Evolutionary conservation across 2,888 invertebrate genomes (phyloP).

Genomic region (Cryptocephalus primarius): DNA sequence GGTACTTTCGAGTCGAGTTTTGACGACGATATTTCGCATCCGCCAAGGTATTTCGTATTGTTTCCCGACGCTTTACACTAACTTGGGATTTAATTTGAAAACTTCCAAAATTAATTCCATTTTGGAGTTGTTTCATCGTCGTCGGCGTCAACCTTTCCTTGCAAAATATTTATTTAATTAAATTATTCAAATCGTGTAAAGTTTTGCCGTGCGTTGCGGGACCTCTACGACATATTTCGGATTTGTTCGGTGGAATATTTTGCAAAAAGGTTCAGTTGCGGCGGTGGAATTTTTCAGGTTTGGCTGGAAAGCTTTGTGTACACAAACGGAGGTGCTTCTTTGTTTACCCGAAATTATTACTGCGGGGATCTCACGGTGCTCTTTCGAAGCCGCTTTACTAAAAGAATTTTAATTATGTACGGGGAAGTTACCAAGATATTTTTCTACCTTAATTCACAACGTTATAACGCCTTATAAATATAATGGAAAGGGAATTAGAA

Average conservation of each 20-base stretch:
- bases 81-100: slow-evolving; percentile 1
- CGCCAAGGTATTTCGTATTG: not conserved
- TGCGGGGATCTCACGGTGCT: too few species aligned
- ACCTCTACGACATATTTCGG: slow-evolving; percentile 1
- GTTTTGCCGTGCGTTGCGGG: not conserved
- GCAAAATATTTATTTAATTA: slow-evolving; percentile 3
- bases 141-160: not conserved
- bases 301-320: too few species aligned
- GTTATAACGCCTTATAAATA: too few species aligned
- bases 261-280: too few species aligned
- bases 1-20: not conserved
- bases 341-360: too few species aligned
- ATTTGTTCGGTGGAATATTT: not conserved
- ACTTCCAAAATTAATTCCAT: slow-evolving; percentile 2
- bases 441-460: too few species aligned
- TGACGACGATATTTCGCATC: not conserved
- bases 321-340: too few species aligned
- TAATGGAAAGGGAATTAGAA: too few species aligned
- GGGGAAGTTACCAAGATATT: too few species aligned
- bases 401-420: too few species aligned
- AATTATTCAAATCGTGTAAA: slow-evolving; percentile 3
- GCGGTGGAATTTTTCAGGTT: too few species aligned
- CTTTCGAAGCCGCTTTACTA: too few species aligned
- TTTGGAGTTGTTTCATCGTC: not conserved
- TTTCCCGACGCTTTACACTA: not conserved